Conservation (phyloP, 2,113 vertebrate species). For the Pitta sordida region DNA sequence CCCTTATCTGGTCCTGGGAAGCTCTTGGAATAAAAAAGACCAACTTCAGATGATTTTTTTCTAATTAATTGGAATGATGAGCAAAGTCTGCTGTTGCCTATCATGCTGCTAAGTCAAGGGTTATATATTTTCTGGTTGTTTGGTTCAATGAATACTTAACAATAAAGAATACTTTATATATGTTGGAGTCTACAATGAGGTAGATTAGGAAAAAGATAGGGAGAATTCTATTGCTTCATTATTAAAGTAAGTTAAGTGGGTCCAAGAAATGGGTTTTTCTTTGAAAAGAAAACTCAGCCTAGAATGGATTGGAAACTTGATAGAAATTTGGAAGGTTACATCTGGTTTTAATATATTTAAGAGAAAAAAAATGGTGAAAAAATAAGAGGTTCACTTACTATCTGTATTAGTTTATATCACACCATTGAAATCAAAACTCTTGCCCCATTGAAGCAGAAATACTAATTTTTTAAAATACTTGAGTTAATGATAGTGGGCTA, state of each 20-base stretch:
- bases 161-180: background rate
- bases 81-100: background rate
- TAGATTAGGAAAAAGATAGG: background rate
- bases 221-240: background rate
- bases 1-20: background rate
- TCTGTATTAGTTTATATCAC: background rate
- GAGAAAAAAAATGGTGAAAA: background rate
- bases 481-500: background rate
- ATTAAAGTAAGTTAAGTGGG: background rate
- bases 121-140: background rate
- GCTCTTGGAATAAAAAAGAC: background rate
- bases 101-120: background rate
- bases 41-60: background rate
- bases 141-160: background rate
- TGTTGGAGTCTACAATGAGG: background rate
- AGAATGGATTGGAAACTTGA: background rate
- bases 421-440: background rate
- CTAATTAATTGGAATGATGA: background rate
- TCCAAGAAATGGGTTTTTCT: accelerated
- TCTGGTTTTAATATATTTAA: background rate
- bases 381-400: background rate
- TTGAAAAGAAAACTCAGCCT: background rate
- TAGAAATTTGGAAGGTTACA: background rate
- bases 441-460: background rate
- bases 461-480: background rate